Base-by-base conservation (phyloP, 2,113 vertebrate genomes). In the Typhlomys cinereus region DNA sequence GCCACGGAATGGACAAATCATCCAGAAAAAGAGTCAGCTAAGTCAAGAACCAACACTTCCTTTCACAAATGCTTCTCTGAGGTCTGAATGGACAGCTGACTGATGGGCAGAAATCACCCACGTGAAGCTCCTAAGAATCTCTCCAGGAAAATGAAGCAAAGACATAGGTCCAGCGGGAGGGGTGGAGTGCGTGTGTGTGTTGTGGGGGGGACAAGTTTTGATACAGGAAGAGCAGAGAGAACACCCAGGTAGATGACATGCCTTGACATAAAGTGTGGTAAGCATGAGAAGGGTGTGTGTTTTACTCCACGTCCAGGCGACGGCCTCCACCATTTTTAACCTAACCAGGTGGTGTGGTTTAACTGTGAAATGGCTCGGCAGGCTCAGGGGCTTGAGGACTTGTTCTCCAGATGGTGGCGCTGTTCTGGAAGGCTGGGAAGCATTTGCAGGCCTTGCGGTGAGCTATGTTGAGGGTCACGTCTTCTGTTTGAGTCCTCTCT, bases 221-320 rank as follows among this genome's bases (percentile, higher is more conserved):
- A 11, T 89, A 27, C 70, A 29, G 83, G n/a, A 80, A 20, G 3
- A 79, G 14, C 14, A 79, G 34, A 71, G 46, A 62, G 46, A 85
- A 75, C 46, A 29, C 29, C 57, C 80, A 70, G 23, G 27, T 31
- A 4, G 21, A 29, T 21, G 3, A 48, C 46, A 34, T 23, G 14
- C n/a, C 21, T 4, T 20, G 7, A n/a, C 34, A 0, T 6, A 23
- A 0, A 25, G 5, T 5, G 1, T 5, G 6, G 17, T n/a, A 27
- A 34, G 17, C 54, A 1, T 3, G 34, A 73, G 27, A 66, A 48
- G 23, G 9, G 21, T 36, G 27, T 41, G 27, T 13, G 21, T 48
- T 48, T 83, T 21, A n/a, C 52, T 62, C 57, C 69, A 61, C n/a
- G 21, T 48, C 57, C 41, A 12, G 13, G 13, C 36, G 31, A 73